Conservation (phyloP, 1,140 invertebrate genomes). For the Paracyclopina nana region DNA sequence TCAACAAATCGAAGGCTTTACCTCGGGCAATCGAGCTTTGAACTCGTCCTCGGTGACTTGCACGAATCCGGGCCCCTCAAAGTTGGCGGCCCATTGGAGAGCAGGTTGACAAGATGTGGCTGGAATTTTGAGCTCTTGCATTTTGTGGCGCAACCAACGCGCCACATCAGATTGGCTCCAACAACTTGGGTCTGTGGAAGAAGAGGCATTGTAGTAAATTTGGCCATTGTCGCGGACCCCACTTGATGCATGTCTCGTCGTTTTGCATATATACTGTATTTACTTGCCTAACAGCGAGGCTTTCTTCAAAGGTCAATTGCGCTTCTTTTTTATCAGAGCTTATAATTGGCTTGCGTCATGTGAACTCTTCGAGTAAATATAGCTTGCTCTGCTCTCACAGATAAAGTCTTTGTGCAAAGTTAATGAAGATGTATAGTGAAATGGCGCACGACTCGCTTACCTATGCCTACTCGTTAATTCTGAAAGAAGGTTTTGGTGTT, state of each 20-base stretch:
- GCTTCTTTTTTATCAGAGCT: not conserved
- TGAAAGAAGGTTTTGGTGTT: too few relatives aligned
- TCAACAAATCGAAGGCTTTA: conserved; percentile 27
- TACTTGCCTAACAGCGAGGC: not conserved
- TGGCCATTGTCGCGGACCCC: not conserved
- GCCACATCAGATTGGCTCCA: conserved; percentile 65
- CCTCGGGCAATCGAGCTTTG: conserved; percentile 50
- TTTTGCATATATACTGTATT: not conserved
- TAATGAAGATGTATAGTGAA: too few relatives aligned
- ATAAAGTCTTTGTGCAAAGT: too few relatives aligned
- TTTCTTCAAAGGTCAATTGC: conserved; percentile 1
- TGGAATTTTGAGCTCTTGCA: conserved; percentile 45
- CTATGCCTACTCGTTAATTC: too few relatives aligned
- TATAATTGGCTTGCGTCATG: not conserved
- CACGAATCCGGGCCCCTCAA: conserved; percentile 51
- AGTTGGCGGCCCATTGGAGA: conserved; percentile 37
- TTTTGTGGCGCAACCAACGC: conserved; percentile 64
- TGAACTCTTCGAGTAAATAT: not conserved
- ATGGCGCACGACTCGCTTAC: too few relatives aligned
- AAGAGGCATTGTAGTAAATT: conserved; percentile 17
- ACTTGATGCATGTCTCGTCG: not conserved
- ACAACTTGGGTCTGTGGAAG: conserved; percentile 50
- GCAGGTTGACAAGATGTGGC: conserved; percentile 41
- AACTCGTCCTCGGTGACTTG: conserved; percentile 65
- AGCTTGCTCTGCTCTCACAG: too few relatives aligned